phyloP scores from a whole-genome alignment of 2,888 invertebrate genomes.

The Ectobius pallidus region DNA sequence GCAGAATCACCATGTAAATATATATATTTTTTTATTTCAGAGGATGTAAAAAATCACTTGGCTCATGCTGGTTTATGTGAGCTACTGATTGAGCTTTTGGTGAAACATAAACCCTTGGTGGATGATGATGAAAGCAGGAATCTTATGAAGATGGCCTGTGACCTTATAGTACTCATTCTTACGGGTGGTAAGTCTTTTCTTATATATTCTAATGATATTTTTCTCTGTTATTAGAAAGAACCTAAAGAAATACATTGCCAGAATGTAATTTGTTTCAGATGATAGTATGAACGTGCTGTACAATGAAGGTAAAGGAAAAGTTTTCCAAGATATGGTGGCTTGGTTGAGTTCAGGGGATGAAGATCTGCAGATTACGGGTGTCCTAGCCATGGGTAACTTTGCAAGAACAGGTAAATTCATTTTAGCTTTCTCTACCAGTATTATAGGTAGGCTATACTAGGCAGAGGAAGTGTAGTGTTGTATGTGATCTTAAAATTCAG shows the following conservation, averaged over 20 bases:
- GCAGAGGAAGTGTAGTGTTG: too few species aligned
- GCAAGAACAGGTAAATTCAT: constrained; percentile 71
- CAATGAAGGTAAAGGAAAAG: constrained; percentile 72
- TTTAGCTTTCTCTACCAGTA: too few species aligned
- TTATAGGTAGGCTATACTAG: too few species aligned
- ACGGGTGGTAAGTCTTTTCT: constrained; percentile 72
- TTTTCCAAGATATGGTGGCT: constrained; percentile 72
- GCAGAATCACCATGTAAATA: too few species aligned
- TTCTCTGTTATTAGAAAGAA: too few species aligned
- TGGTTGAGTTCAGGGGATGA: constrained; percentile 79
- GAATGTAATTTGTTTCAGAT: constrained; percentile 61
- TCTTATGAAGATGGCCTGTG: constrained; percentile 82
- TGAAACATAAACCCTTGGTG: constrained; percentile 67
- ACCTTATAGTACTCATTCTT: constrained; percentile 81
- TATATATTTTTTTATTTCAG: constrained; percentile 56
- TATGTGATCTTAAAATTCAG: too few species aligned
- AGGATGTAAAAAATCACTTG: constrained; percentile 76
- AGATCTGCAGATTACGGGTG: constrained; percentile 80
- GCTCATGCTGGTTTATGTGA: constrained; percentile 80
- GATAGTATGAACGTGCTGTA: constrained; percentile 88
- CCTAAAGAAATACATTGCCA: too few species aligned
- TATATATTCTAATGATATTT: too few species aligned
- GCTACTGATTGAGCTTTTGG: constrained; percentile 73
- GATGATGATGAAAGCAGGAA: constrained; percentile 67
- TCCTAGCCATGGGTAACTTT: constrained; percentile 88